Evolutionary conservation across 1,140 invertebrate genomes (phyloP).

Genomic region (Trachymyrmex cornetzi): DNA sequence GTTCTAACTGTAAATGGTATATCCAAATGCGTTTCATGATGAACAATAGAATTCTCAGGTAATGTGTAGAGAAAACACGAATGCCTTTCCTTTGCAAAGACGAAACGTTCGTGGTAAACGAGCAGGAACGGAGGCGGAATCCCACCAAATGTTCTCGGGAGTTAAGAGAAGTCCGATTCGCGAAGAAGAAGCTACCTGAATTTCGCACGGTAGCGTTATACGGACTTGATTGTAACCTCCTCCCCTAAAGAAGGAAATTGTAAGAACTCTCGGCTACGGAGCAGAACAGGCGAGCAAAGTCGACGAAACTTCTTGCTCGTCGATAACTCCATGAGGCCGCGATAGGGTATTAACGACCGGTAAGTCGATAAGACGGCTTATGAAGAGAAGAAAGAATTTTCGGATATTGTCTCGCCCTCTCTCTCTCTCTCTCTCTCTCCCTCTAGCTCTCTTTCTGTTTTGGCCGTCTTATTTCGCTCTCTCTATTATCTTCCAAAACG

Average conservation of each 20-base stretch:
- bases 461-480: slow-evolving; percentile 1
- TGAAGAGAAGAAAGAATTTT: slow-evolving; percentile 63
- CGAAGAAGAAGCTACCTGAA: slow-evolving; percentile 26
- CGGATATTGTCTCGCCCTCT: background rate
- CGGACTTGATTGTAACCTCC: slow-evolving; percentile 3
- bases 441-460: background rate
- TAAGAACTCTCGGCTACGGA: slow-evolving; percentile 38
- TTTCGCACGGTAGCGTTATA: slow-evolving; percentile 33
- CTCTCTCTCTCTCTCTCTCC: background rate
- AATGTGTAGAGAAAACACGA: slow-evolving; percentile 1
- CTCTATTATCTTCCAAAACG: slow-evolving; percentile 11
- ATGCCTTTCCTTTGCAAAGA: slow-evolving; percentile 3
- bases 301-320: slow-evolving; percentile 52
- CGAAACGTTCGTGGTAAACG: slow-evolving; percentile 6
- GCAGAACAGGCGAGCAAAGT: slow-evolving; percentile 30
- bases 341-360: slow-evolving; percentile 67
- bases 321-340: slow-evolving; percentile 47
- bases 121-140: background rate
- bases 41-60: background rate
- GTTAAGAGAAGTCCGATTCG: slow-evolving; percentile 35
- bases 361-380: slow-evolving; percentile 76
- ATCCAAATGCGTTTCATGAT: background rate
- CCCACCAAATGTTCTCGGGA: slow-evolving; percentile 17
- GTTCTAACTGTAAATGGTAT: background rate
- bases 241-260: slow-evolving; percentile 40